These are phyloP conservation scores for Pheosia gnoma DNA, from an alignment of 2,888 invertebrate species.

Conservation along the genomic window DNA sequence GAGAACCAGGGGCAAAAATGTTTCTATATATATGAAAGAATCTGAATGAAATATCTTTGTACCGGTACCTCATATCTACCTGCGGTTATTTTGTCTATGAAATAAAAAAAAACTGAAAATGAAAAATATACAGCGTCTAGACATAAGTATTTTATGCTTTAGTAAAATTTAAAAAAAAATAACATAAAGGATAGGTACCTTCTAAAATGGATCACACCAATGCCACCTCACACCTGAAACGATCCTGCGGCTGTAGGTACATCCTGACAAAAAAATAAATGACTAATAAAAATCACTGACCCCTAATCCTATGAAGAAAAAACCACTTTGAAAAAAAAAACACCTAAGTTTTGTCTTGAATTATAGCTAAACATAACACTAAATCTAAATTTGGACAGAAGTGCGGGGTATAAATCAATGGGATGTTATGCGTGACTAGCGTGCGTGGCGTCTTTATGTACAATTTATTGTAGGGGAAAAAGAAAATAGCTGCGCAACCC, in stretches of 20 bases:
- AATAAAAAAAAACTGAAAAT: no score
- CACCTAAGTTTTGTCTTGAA: constrained; percentile 50
- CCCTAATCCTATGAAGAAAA: constrained; percentile 20
- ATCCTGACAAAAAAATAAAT: constrained; percentile 6
- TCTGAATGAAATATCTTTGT: no score
- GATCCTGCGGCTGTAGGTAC: neutral
- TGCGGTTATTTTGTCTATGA: no score
- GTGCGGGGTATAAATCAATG: constrained; percentile 80
- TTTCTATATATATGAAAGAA: no score
- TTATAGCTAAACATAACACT: constrained; percentile 76
- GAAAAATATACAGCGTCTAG: no score
- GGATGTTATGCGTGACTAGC: constrained; percentile 81
- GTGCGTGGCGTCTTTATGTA: constrained; percentile 72
- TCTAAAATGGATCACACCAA: neutral
- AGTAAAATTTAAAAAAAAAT: no score
- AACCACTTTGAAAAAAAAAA: constrained; percentile 50
- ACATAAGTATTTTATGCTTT: no score
- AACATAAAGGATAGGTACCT: no score
- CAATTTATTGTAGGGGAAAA: constrained; percentile 75
- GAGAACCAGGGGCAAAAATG: no score
- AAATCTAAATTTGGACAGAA: constrained; percentile 83
- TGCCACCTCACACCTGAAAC: neutral
- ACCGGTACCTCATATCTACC: no score
- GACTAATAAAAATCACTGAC: constrained; percentile 35
- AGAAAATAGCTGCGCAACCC: constrained; percentile 53